Percentiles rank a stretch among this genome's conserved stretches.
Conservation (phyloP, 2,797 vertebrate genomes). For the Halcyon chelicuti region DNA sequence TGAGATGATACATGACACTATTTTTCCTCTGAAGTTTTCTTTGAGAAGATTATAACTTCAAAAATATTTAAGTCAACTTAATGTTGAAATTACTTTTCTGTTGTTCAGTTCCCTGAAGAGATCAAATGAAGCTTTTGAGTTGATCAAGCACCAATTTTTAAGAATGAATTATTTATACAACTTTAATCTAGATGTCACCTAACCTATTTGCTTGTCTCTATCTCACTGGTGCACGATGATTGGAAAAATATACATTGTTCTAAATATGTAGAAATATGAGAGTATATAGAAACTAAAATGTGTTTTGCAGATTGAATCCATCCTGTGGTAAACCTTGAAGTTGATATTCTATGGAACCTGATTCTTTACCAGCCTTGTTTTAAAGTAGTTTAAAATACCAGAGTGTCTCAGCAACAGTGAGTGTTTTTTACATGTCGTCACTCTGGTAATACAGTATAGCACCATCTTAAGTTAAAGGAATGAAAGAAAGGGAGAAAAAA, state of each 20-base stretch:
- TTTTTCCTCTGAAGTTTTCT: conserved; percentile 37
- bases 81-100: conserved; percentile 51
- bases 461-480: neutral
- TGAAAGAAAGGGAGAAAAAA: neutral
- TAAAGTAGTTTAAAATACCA: neutral
- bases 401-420: neutral
- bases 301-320: neutral
- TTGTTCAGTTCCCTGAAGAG: conserved; percentile 27
- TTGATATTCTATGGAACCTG: neutral
- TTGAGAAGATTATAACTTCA: neutral
- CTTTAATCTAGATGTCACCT: conserved; percentile 12
- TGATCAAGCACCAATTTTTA: conserved; percentile 46
- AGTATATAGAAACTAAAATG: neutral
- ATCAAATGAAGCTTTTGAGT: conserved; percentile 46
- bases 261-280: neutral
- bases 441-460: neutral
- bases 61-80: conserved; percentile 31
- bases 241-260: neutral
- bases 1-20: neutral
- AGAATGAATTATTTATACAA: conserved; percentile 42
- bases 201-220: neutral
- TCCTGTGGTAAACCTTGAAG: neutral
- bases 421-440: accelerated
- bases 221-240: neutral
- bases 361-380: neutral